These are phyloP conservation scores for Brachypodius melanocephalos DNA, from an alignment of 2,113 vertebrate species.

Conservation along the genomic window DNA sequence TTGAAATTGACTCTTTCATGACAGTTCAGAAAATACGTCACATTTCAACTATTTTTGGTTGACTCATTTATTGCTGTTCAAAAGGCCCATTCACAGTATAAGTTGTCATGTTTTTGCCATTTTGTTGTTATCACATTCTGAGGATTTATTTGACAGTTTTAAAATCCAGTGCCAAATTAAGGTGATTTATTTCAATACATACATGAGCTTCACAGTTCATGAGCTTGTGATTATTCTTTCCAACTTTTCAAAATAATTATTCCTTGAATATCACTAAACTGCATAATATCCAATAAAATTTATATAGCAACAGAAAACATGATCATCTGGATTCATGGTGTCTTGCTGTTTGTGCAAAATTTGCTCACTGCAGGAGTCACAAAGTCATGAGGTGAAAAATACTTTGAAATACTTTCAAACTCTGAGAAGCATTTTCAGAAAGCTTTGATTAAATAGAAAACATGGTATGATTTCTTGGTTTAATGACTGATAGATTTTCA, in stretches of 20 bases:
- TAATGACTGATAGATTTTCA: not conserved
- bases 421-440: not conserved
- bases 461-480: not conserved
- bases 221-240: constrained; percentile 53
- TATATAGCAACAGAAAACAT: not conserved
- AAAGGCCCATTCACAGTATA: not conserved
- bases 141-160: constrained; percentile 58
- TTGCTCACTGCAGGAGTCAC: not conserved
- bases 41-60: constrained; percentile 7
- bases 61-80: not conserved
- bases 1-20: not conserved
- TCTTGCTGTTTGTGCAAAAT: not conserved
- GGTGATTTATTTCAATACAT: constrained; percentile 61
- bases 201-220: constrained; percentile 40
- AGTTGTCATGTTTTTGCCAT: constrained; percentile 31
- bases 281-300: constrained; percentile 38
- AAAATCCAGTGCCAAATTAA: constrained; percentile 57
- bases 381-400: not conserved
- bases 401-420: not conserved
- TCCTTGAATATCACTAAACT: constrained; percentile 49
- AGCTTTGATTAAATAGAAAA: not conserved
- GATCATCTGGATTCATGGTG: not conserved
- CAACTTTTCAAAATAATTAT: constrained; percentile 46
- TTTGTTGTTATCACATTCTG: constrained; percentile 18
- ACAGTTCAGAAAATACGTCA: not conserved